Evolutionary conservation across 1,140 invertebrate species (phyloP).

Genomic region (Pachyrhynchus sulphureomaculatus): DNA sequence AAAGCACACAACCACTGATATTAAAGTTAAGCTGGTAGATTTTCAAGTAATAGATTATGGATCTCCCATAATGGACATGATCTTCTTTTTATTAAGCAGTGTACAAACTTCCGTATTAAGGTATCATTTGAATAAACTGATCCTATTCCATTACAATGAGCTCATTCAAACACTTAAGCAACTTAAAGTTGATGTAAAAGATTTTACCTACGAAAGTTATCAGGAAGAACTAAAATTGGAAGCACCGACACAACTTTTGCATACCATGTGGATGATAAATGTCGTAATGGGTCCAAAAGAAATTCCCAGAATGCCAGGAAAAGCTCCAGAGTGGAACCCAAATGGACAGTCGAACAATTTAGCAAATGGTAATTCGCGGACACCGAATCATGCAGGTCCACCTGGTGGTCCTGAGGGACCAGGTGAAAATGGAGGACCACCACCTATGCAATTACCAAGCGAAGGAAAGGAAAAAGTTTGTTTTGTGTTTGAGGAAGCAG

Average conservation of each 20-base stretch:
- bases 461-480: too few relatives aligned
- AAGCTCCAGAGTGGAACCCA: background rate
- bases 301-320: background rate
- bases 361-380: too few relatives aligned
- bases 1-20: conserved; percentile 46
- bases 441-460: too few relatives aligned
- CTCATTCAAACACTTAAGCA: conserved; percentile 48
- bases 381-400: background rate
- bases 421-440: too few relatives aligned
- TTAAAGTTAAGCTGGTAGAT: conserved; percentile 59
- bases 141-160: conserved; percentile 55
- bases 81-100: conserved; percentile 59
- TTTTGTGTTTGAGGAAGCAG: too few relatives aligned
- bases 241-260: conserved; percentile 2
- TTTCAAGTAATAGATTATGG: conserved; percentile 59
- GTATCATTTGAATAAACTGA: conserved; percentile 51
- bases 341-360: too few relatives aligned
- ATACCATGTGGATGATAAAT: conserved; percentile 4
- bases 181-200: conserved; percentile 29
- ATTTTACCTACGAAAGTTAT: conserved; percentile 33
- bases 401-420: too few relatives aligned
- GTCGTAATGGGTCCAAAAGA: conserved; percentile 14
- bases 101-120: conserved; percentile 49
- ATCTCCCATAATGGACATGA: conserved; percentile 56
- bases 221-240: conserved; percentile 31